A percentile compares a stretch with the other conserved stretches of the same genome.
phyloP scores from a whole-genome alignment of 2,888 invertebrate genomes.

The Flexamia atlantica region DNA sequence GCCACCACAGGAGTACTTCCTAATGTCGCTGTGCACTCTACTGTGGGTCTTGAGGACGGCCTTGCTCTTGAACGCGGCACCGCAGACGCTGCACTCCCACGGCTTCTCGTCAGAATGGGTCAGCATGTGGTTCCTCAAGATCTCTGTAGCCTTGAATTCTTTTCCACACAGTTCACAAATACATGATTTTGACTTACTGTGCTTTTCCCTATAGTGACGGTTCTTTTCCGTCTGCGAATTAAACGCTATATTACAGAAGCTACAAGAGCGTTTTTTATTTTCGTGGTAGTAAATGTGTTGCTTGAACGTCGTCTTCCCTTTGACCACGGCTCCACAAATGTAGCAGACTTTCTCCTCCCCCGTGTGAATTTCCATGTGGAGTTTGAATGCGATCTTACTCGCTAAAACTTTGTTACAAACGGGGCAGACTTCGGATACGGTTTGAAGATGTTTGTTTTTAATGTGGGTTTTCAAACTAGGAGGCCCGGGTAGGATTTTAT shows the following conservation, averaged over 20 bases:
- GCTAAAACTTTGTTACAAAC: conserved; percentile 22
- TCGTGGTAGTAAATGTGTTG: conserved; percentile 20
- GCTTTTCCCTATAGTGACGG: conserved; percentile 5
- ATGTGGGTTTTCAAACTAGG: conserved; percentile 14
- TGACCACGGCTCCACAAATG: conserved; percentile 32
- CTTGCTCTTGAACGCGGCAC: conserved; percentile 21
- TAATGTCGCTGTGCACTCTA: conserved; percentile 27
- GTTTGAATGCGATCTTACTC: background rate
- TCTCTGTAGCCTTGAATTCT: background rate
- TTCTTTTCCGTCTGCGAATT: background rate
- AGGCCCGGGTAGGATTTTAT: conserved; percentile 12
- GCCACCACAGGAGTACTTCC: background rate
- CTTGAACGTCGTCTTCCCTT: conserved; percentile 8
- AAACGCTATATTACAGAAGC: conserved; percentile 21
- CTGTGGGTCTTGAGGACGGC: conserved; percentile 32
- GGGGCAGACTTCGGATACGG: background rate
- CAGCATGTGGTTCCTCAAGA: conserved; percentile 10
- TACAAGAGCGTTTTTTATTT: background rate
- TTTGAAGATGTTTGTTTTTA: conserved; percentile 24
- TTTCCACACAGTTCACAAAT: conserved; percentile 54
- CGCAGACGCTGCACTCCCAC: conserved; percentile 28
- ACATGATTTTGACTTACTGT: background rate
- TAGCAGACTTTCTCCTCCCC: conserved; percentile 18
- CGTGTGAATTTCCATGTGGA: conserved; percentile 9
- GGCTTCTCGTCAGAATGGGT: conserved; percentile 32